Conservation (phyloP, 1,140 invertebrate genomes). For the Bombus pyrosoma region DNA sequence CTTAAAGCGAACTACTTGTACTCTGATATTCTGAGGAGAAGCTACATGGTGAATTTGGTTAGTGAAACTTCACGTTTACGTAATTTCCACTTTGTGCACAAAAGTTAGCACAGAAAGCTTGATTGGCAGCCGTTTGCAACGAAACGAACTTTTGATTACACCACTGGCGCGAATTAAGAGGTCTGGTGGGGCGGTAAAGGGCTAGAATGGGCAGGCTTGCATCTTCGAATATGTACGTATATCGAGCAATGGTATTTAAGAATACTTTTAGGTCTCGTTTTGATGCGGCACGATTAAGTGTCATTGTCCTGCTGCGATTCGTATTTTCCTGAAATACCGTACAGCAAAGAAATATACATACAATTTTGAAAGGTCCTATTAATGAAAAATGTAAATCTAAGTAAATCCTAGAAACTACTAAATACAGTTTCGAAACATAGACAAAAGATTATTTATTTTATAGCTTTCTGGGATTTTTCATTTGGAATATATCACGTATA, state of each 20-base stretch:
- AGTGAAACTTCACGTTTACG: constrained; percentile 68
- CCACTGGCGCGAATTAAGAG: constrained; percentile 37
- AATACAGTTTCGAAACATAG: background rate
- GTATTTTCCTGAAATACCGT: background rate
- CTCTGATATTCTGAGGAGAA: constrained; percentile 46
- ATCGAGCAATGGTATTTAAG: constrained; percentile 24
- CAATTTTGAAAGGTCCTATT: background rate
- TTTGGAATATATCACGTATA: too few relatives aligned
- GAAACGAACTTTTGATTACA: constrained; percentile 64
- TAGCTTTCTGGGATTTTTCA: background rate
- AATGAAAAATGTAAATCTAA: background rate
- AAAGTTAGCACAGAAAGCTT: constrained; percentile 70
- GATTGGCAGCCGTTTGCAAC: constrained; percentile 69
- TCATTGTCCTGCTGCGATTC: too few relatives aligned
- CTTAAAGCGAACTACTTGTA: constrained; percentile 62
- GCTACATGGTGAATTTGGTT: constrained; percentile 58
- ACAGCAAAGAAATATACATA: constrained; percentile 21
- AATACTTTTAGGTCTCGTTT: constrained; percentile 15
- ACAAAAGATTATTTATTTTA: background rate
- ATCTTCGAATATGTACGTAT: constrained; percentile 43
- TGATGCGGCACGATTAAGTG: constrained; percentile 20
- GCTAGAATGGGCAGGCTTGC: constrained; percentile 26
- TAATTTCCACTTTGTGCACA: constrained; percentile 69
- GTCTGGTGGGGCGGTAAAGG: background rate
- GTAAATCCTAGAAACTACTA: background rate